Base-by-base conservation (phyloP, 2,888 invertebrate species). In the Ormyrus thymus region DNA sequence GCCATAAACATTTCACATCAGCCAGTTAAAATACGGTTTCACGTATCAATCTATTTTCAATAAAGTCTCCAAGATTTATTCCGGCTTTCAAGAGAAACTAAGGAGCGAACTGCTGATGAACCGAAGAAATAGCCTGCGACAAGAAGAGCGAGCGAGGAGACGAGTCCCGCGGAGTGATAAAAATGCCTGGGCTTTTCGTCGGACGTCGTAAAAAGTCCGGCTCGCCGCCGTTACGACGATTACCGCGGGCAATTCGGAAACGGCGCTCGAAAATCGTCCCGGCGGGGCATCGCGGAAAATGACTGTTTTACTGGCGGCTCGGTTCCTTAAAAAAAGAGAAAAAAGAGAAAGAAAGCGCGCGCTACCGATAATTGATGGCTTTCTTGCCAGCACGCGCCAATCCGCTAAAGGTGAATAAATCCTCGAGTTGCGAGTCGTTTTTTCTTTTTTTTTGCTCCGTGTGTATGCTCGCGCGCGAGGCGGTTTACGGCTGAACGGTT, bases 141-240 rank as follows among this genome's bases (percentile, higher is more conserved):
- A 66, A 58, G 72, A 15, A n/a, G 48, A 74, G 61, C 7, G 56
- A 53, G 48, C 8, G 7, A 48, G 69, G 45, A n/a, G 13, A n/a
- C 51, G 13, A 50, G 72, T 6, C 65, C n/a, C 51, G 15, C 43
- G 11, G 43, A 66, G 61, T 68, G 65, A 79, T 78, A 79, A 81
- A 76, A 79, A 68, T 13, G 68, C 74, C 71, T 72, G 8, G 64
- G 71, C 56, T 68, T 73, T 77, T 75, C 66, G 74, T 58, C 56
- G 65, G 55, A 65, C 56, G 81, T 75, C 79, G 79, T 79, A 81
- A 81, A 81, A 77, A 79, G 69, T 55, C 46, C 58, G 13, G 43
- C 53, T 45, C 69, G 56, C 13, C 64, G 13, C 68, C 79, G 79
- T 77, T 77, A 79, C 64, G 71, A 46, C 77, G 76, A 79, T 76